A percentile compares a stretch with the other conserved stretches of the same genome.
These are phyloP conservation scores for Neolamprologus fasciatus DNA, from an alignment of 2,113 vertebrate genomes.

Conservation along the genomic window DNA sequence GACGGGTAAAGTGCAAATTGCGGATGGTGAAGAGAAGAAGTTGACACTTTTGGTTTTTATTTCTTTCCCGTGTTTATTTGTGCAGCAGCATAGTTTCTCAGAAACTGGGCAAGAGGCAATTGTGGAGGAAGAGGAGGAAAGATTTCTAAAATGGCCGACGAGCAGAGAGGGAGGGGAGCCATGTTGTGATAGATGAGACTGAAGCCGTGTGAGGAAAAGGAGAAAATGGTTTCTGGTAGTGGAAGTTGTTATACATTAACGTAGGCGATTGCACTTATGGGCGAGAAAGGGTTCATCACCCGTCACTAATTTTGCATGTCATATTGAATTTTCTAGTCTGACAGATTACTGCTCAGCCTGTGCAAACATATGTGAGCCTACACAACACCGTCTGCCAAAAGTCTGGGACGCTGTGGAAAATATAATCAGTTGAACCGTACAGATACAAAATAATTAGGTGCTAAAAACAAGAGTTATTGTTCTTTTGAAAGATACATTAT, in stretches of 20 bases:
- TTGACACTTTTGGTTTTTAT: background rate
- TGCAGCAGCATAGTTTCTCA: background rate
- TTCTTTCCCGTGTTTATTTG: background rate
- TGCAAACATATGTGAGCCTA: background rate
- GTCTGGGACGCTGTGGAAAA: background rate
- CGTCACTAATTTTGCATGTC: background rate
- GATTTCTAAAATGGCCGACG: conserved; percentile 52
- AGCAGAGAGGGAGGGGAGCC: conserved; percentile 21
- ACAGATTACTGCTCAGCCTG: background rate
- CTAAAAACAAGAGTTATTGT: background rate
- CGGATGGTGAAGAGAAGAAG: background rate
- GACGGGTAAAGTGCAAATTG: background rate
- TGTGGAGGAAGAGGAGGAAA: background rate
- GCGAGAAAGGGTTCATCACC: background rate
- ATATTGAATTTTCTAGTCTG: background rate
- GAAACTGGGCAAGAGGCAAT: background rate
- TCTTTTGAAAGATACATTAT: background rate
- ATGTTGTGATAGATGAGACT: conserved; percentile 21
- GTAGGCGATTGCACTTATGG: background rate
- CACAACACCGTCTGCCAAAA: background rate
- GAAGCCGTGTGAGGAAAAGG: background rate
- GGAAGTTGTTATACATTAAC: background rate
- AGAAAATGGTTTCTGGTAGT: background rate
- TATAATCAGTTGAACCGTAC: background rate
- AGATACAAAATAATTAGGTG: background rate